Conservation (phyloP, 2,888 invertebrate genomes). For the Melipona bicolor region DNA sequence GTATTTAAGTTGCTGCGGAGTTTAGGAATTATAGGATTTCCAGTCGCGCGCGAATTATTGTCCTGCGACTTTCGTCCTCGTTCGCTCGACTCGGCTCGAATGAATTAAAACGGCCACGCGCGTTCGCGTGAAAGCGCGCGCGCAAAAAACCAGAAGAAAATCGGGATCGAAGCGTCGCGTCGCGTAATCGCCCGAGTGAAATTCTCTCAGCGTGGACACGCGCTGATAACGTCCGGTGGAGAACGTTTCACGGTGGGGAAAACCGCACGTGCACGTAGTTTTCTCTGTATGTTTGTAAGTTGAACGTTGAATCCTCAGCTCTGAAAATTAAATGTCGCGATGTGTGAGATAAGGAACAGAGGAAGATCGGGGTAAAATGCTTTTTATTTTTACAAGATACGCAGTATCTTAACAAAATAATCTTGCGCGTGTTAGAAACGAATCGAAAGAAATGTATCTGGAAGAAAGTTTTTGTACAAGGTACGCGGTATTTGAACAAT, state of each 20-base stretch:
- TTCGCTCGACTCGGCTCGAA: background rate
- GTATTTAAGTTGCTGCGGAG: conserved; percentile 11
- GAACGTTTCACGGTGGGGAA: background rate
- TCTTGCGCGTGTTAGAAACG: no score
- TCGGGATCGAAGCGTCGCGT: conserved; percentile 15
- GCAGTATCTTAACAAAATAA: no score
- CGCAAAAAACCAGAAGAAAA: background rate
- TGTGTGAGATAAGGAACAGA: background rate
- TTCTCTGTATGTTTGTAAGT: background rate
- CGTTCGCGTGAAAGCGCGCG: conserved; percentile 32
- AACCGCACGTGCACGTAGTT: no score
- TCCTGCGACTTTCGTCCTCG: background rate
- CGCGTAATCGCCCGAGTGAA: conserved; percentile 30
- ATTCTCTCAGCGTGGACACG: background rate
- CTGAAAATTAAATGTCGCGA: no score
- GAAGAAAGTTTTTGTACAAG: no score
- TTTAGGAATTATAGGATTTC: conserved; percentile 32
- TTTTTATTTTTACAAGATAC: no score
- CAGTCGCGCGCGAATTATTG: conserved; percentile 3
- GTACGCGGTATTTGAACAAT: no score
- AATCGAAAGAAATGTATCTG: no score
- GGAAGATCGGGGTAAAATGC: no score
- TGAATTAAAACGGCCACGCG: conserved; percentile 10
- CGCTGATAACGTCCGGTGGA: conserved; percentile 2
- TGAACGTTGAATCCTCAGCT: background rate